These are phyloP conservation scores for Amphibalanus amphitrite DNA, from an alignment of 1,140 invertebrate genomes.

Conservation along the genomic window DNA sequence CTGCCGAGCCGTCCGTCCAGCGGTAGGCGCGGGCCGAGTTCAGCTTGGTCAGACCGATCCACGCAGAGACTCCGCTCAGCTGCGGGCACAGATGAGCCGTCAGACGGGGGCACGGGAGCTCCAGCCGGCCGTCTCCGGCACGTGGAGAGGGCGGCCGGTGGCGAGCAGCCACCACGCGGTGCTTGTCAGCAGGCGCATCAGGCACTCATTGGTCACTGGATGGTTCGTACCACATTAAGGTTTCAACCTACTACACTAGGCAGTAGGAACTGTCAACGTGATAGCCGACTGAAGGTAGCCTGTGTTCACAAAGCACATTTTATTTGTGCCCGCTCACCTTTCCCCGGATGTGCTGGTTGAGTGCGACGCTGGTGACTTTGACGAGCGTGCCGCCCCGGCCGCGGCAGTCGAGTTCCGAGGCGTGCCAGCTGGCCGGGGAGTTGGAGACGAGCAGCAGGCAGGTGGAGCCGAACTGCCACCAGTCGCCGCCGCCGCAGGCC, in stretches of 20 bases:
- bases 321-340: no score
- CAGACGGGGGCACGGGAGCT: no score
- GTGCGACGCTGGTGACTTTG: neutral
- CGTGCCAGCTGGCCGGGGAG: neutral
- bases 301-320: no score
- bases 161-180: no score
- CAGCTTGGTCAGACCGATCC: neutral
- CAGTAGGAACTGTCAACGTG: no score
- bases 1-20: neutral
- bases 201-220: no score
- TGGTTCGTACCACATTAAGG: no score
- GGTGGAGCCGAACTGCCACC: neutral
- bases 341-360: neutral
- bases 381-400: neutral
- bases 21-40: neutral
- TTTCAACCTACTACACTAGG: no score
- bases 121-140: no score
- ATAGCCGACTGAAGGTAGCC: no score
- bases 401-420: neutral
- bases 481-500: neutral
- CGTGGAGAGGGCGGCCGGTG: no score
- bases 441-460: neutral
- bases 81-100: neutral
- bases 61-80: neutral
- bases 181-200: no score